Percentiles rank a stretch among this genome's conserved stretches.
Evolutionary conservation across 2,888 invertebrate species (phyloP).

Genomic region (Crepidodera aurea): DNA sequence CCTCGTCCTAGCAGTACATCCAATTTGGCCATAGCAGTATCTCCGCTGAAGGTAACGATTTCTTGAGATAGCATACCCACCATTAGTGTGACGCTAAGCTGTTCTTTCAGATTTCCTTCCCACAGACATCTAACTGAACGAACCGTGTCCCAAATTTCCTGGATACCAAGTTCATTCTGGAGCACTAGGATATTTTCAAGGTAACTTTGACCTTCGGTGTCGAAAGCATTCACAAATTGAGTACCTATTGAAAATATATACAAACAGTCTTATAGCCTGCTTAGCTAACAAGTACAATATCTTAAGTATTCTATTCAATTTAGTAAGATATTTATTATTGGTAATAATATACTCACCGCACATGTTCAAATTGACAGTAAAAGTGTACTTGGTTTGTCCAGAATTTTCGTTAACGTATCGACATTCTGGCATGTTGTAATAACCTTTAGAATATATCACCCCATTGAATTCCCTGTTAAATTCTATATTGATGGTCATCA

Average conservation of each 20-base stretch:
- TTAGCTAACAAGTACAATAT: too few species aligned
- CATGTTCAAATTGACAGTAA: conserved; percentile 77
- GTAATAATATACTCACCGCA: conserved; percentile 72
- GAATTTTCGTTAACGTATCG: conserved; percentile 78
- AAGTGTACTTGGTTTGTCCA: conserved; percentile 73
- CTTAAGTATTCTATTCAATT: too few species aligned
- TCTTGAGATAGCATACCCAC: conserved; percentile 83
- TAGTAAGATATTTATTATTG: too few species aligned
- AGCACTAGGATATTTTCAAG: conserved; percentile 80
- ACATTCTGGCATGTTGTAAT: conserved; percentile 72
- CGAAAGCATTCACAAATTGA: conserved; percentile 79
- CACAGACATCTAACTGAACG: conserved; percentile 80
- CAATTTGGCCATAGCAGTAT: conserved; percentile 79
- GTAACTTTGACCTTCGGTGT: conserved; percentile 79
- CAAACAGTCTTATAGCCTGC: too few species aligned
- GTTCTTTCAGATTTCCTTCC: conserved; percentile 82
- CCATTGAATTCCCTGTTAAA: conserved; percentile 81
- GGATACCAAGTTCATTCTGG: conserved; percentile 80
- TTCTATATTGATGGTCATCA: conserved; percentile 83
- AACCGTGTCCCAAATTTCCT: conserved; percentile 81
- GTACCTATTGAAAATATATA: conserved; percentile 60
- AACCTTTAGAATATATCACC: conserved; percentile 82
- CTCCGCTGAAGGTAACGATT: conserved; percentile 85
- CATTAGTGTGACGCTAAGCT: conserved; percentile 75
- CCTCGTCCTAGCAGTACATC: conserved; percentile 79